Evolutionary conservation across 2,797 vertebrate species (phyloP).

Genomic region (Octomys mimax): DNA sequence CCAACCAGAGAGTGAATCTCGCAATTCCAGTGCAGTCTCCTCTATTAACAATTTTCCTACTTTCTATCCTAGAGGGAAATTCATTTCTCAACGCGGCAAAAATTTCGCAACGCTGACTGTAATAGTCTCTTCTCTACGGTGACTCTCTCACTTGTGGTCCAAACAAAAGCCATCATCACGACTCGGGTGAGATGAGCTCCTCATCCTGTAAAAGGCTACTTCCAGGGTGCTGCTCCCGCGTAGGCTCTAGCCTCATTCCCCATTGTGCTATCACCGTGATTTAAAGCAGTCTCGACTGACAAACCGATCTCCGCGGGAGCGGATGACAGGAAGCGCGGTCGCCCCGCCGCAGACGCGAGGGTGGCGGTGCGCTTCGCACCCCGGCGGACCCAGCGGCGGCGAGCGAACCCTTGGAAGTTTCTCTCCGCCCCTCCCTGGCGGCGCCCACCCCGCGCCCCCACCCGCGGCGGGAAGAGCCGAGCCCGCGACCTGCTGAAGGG

Average conservation of each 20-base stretch:
- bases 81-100: background rate
- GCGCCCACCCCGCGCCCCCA: background rate
- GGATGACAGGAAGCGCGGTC: background rate
- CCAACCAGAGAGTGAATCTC: background rate
- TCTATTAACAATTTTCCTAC: slow-evolving; percentile 1
- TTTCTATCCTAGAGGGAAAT: slow-evolving; percentile 4
- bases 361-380: background rate
- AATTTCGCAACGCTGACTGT: background rate
- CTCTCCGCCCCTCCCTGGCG: background rate
- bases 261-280: background rate
- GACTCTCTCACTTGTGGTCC: background rate
- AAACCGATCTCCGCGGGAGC: background rate
- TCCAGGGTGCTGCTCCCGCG: background rate
- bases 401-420: slow-evolving; percentile 21
- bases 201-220: background rate
- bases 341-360: background rate
- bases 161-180: slow-evolving; percentile 65
- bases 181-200: background rate
- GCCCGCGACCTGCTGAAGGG: slow-evolving; percentile 49
- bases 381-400: background rate
- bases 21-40: background rate
- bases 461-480: slow-evolving; percentile 2
- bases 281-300: background rate
- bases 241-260: background rate
- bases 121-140: background rate